A percentile compares a stretch with the other conserved stretches of the same genome.
These are phyloP conservation scores for Odocoileus virginianus DNA, from an alignment of 2,113 vertebrate species.

Conservation along the genomic window DNA sequence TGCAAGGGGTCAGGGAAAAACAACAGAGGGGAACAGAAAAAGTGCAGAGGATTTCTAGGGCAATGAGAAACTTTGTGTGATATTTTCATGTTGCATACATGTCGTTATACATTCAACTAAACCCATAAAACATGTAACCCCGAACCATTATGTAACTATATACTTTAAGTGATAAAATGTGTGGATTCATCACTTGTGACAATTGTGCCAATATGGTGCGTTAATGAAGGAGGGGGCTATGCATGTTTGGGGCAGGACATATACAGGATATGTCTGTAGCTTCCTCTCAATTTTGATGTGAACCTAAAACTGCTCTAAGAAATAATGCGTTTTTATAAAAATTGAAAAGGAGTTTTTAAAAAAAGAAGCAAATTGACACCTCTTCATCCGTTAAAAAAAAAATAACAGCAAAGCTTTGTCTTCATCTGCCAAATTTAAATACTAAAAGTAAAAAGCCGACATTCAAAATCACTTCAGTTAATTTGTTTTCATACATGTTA, in stretches of 20 bases:
- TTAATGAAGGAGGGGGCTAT: neutral
- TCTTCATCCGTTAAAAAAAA: constrained; percentile 21
- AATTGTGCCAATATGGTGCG: neutral
- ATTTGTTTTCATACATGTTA: neutral
- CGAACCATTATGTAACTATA: neutral
- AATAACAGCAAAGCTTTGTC: neutral
- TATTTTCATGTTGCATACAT: neutral
- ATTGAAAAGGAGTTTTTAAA: neutral
- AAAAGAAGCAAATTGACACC: neutral
- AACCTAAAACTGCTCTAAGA: neutral
- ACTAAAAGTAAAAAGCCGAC: neutral
- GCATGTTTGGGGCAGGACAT: neutral
- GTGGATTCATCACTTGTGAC: neutral
- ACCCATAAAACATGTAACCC: neutral
- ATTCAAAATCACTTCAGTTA: constrained; percentile 25
- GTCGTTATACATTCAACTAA: neutral
- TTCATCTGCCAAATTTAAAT: constrained; percentile 55
- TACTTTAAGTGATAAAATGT: neutral
- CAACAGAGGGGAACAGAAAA: neutral
- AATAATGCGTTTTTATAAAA: neutral
- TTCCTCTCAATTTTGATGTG: neutral
- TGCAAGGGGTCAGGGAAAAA: neutral
- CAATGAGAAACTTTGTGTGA: neutral
- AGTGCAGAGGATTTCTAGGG: neutral
- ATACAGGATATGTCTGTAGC: neutral